Percentiles rank a stretch among this genome's conserved stretches.
phyloP scores from a whole-genome alignment of 2,113 vertebrate species.

The Anolis carolinensis region DNA sequence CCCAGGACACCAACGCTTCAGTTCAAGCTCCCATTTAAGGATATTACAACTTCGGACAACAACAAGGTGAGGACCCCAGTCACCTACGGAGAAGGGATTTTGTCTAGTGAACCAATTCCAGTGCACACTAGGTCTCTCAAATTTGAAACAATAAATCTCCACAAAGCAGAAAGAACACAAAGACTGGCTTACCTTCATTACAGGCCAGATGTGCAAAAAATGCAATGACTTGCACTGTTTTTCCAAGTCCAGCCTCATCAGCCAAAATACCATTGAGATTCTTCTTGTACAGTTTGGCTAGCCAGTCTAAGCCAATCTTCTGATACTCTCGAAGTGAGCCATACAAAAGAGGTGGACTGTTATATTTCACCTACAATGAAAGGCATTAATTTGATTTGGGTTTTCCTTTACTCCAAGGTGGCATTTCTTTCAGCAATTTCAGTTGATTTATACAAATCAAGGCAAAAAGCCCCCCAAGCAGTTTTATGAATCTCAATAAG shows the following conservation, averaged over 20 bases:
- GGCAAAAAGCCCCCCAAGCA: neutral
- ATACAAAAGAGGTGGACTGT: constrained; percentile 82
- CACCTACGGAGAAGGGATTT: constrained; percentile 68
- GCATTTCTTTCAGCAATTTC: neutral
- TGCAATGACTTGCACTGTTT: constrained; percentile 92
- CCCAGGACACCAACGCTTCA: constrained; percentile 93
- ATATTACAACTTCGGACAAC: constrained; percentile 90
- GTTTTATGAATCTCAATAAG: too few species aligned
- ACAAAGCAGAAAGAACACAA: neutral
- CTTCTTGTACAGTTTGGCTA: constrained; percentile 86
- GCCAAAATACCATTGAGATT: constrained; percentile 91
- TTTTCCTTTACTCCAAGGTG: too few species aligned
- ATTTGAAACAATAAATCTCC: too few species aligned
- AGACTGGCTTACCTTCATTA: constrained; percentile 80
- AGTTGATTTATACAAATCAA: neutral
- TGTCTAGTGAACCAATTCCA: too few species aligned
- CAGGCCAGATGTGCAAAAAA: constrained; percentile 90
- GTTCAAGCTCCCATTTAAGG: constrained; percentile 89
- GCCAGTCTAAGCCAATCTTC: constrained; percentile 90
- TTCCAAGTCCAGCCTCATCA: constrained; percentile 88
- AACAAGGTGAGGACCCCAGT: constrained; percentile 91
- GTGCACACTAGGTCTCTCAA: too few species aligned
- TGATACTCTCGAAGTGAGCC: constrained; percentile 90
- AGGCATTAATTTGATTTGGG: neutral
- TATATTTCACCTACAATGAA: constrained; percentile 74